phyloP scores from a whole-genome alignment of 2,888 invertebrate species.

The Drosophila maculinotata region DNA sequence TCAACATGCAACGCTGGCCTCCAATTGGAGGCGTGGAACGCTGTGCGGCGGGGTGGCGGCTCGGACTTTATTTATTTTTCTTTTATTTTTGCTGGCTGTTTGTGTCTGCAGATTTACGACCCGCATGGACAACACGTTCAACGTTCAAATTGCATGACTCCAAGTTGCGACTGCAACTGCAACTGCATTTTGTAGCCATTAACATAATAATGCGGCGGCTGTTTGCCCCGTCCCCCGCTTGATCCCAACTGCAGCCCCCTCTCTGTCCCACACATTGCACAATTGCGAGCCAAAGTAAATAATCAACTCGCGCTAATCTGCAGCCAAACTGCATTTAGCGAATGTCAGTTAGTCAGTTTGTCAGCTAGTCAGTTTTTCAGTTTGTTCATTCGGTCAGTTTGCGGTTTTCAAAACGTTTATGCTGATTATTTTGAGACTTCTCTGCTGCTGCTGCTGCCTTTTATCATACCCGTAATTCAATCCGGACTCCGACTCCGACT shows the following conservation, averaged over 20 bases:
- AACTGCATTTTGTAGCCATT: slow-evolving; percentile 76
- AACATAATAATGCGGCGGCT: slow-evolving; percentile 70
- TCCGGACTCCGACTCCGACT: slow-evolving; percentile 17
- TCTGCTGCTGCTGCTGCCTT: slow-evolving; percentile 20
- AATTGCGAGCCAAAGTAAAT: slow-evolving; percentile 72
- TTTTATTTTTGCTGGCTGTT: slow-evolving; percentile 16
- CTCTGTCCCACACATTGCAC: slow-evolving; percentile 37
- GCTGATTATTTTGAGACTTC: slow-evolving; percentile 50
- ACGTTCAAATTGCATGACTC: slow-evolving; percentile 41
- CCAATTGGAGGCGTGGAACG: neutral
- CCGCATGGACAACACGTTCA: slow-evolving; percentile 77
- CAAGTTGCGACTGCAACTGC: slow-evolving; percentile 49
- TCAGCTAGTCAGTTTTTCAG: slow-evolving; percentile 28
- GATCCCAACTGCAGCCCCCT: neutral
- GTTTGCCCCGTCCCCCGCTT: slow-evolving; percentile 3
- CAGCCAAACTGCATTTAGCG: slow-evolving; percentile 74
- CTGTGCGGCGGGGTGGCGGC: neutral
- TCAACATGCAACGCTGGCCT: slow-evolving; percentile 69
- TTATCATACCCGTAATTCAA: slow-evolving; percentile 48
- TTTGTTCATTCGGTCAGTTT: slow-evolving; percentile 57
- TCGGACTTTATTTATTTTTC: slow-evolving; percentile 46
- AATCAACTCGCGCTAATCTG: slow-evolving; percentile 78
- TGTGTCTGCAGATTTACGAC: slow-evolving; percentile 69
- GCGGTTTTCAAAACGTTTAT: slow-evolving; percentile 60
- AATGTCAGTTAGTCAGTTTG: slow-evolving; percentile 33